Conservation (phyloP, 2,113 vertebrate species). For the Hymenochirus boettgeri region DNA sequence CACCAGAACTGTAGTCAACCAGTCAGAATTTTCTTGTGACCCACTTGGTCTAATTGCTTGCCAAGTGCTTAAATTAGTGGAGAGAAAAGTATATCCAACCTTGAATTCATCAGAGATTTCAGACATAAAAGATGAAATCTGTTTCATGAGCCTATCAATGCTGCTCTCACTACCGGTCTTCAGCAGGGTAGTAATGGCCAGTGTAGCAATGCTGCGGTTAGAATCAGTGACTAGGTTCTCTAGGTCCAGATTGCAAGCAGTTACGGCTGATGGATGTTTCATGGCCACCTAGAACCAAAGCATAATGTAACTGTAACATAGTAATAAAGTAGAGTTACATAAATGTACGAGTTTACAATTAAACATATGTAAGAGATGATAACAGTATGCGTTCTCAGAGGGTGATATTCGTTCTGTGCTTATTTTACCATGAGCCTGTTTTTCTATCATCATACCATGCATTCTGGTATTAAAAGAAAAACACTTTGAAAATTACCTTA, state of each 20-base stretch:
- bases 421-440: no score
- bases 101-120: conserved; percentile 79
- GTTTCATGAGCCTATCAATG: conserved; percentile 78
- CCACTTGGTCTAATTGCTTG: no score
- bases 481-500: conserved; percentile 67
- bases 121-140: conserved; percentile 79
- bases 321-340: no score
- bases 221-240: conserved; percentile 75
- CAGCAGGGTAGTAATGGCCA: conserved; percentile 74
- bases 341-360: no score
- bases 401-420: no score
- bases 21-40: no score
- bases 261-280: conserved; percentile 76
- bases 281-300: conserved; percentile 64
- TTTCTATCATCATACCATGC: no score
- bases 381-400: no score
- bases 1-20: no score
- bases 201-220: conserved; percentile 72
- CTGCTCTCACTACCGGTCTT: conserved; percentile 76
- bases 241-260: conserved; percentile 73
- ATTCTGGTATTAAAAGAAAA: no score
- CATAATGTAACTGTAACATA: no score
- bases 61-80: background rate
- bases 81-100: conserved; percentile 46
- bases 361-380: no score